These are phyloP conservation scores for Pomacea maculata DNA, from an alignment of 1,140 invertebrate species.

Conservation along the genomic window DNA sequence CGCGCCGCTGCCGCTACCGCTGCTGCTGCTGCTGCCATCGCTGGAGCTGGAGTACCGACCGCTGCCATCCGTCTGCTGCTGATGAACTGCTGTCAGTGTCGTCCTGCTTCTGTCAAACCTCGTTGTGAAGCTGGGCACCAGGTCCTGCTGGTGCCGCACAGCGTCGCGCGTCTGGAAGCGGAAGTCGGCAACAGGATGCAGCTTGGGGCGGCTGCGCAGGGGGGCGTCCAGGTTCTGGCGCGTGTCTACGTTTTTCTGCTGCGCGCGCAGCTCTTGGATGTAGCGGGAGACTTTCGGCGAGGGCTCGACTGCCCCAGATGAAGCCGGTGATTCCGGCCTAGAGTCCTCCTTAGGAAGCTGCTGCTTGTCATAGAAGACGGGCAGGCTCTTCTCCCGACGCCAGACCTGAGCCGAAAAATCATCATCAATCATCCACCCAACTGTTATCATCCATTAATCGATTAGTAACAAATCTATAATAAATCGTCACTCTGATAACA, in stretches of 20 bases:
- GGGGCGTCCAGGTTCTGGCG: constrained; percentile 1
- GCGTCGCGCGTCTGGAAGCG: constrained; percentile 15
- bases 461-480: too few species aligned
- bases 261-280: constrained; percentile 22
- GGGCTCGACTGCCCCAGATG: not conserved
- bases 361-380: constrained; percentile 28
- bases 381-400: constrained; percentile 33
- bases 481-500: too few species aligned
- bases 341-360: not conserved
- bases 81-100: not conserved
- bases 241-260: constrained; percentile 15
- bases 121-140: constrained; percentile 32
- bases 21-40: constrained; percentile 3
- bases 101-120: constrained; percentile 28
- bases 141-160: constrained; percentile 16
- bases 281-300: constrained; percentile 14
- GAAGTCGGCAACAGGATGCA: constrained; percentile 24
- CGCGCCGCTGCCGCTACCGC: not conserved
- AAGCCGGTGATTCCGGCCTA: not conserved
- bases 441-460: too few species aligned
- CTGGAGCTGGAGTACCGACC: not conserved
- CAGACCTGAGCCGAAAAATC: constrained; percentile 15
- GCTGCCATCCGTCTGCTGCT: constrained; percentile 3
- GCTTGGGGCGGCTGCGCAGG: constrained; percentile 18
- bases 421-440: not conserved